Evolutionary conservation across 2,113 vertebrate species (phyloP), one percentile per base, ranked within the genome.

Genomic region (Coracopsis vasa): DNA sequence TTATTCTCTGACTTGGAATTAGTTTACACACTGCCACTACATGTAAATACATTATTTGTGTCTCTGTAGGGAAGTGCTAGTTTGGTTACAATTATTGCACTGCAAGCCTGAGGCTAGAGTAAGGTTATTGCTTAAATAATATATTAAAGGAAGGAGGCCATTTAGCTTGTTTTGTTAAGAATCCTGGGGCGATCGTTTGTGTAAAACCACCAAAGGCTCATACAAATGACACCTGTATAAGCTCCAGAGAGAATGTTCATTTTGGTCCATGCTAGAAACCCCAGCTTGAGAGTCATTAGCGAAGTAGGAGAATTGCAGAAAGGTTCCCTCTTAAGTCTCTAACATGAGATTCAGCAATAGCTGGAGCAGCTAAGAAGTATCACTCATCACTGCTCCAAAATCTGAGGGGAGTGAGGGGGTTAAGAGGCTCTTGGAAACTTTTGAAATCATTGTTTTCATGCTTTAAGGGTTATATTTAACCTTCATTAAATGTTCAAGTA

Each of bases 361-460:
- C 80, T 82, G 62, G 67, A 96, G 86, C 97, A 97, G 97, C 96
- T 94, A 95, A 92, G 86, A 93, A 94, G 58, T 75, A 78, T 97
- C 97, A 97, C 91, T 97, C 97, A 95, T 96, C 97, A 83, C 96
- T 92, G 94, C 75, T 90, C 48, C 85, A 94, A 90, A 97, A 97
- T 95, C 89, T 80, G 82, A 94, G 80, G 66, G 81, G 81, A 27
- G 78, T 17, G 33, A 64, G 80, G 41, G 48, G 47, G 25, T 31
- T 95, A 75, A 96, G 88, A 96, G 75, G 54, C 89, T 91, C 80
- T 91, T 94, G 67, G 93, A 97, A 95, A 94, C 95, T 92, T 94
- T 82, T 95, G 80, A 90, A 95, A 95, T 95, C 82, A 42, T 88
- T 84, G 80, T 92, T 96, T 96, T 93, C 45, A 37, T 95, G 94